Evolutionary conservation across 2,888 invertebrate species (phyloP).

Genomic region (Microdon myrmicae): DNA sequence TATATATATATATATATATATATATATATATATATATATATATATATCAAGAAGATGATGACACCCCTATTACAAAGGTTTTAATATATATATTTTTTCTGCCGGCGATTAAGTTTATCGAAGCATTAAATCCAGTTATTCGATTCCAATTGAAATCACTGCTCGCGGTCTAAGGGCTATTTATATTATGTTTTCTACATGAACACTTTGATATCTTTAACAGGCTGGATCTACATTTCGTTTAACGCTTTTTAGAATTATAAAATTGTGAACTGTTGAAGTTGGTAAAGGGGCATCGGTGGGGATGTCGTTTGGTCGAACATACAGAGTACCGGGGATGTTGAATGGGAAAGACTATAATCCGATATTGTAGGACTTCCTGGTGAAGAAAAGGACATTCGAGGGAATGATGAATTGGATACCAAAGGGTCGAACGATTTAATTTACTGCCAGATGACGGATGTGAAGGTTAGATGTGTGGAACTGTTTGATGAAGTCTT

Average conservation of each 20-base stretch:
- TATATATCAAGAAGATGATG: too few relatives aligned
- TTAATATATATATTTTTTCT: too few relatives aligned
- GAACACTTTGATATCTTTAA: constrained; percentile 30
- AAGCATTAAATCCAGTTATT: constrained; percentile 46
- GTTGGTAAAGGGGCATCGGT: too few relatives aligned
- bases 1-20: too few relatives aligned
- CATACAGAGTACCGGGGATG: constrained; percentile 14
- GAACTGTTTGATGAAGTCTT: too few relatives aligned
- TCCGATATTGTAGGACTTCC: constrained; percentile 40
- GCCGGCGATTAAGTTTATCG: constrained; percentile 32
- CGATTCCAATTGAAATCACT: constrained; percentile 47
- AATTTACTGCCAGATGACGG: constrained; percentile 6
- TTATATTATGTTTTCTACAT: constrained; percentile 39
- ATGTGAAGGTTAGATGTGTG: too few relatives aligned
- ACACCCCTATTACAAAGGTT: constrained; percentile 33
- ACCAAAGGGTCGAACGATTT: constrained; percentile 24
- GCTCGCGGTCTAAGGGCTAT: constrained; percentile 31
- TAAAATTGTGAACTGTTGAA: too few relatives aligned
- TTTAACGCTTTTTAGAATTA: too few relatives aligned
- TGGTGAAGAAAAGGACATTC: constrained; percentile 13
- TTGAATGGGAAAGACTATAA: constrained; percentile 19
- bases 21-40: too few relatives aligned
- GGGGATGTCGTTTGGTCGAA: constrained; percentile 9
- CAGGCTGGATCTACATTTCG: too few relatives aligned
- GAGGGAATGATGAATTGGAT: constrained; percentile 3